A percentile compares a stretch with the other conserved stretches of the same genome.
Conservation (phyloP, 2,888 invertebrate genomes). For the Lysandra bellargus region DNA sequence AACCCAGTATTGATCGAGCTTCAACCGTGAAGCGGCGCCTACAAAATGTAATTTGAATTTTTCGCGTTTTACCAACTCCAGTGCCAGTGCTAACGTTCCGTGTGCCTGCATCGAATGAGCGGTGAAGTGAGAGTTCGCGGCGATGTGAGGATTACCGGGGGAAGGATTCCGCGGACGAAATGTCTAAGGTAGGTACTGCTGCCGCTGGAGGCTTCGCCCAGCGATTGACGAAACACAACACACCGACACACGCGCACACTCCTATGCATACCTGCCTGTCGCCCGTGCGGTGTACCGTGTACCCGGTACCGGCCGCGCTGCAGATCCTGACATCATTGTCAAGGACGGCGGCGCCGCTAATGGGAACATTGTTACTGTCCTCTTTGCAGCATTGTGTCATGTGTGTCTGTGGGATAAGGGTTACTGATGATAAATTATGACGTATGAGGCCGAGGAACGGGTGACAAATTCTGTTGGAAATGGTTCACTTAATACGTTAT, state of each 20-base stretch:
- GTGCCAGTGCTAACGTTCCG: slow-evolving; percentile 36
- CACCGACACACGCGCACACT: not conserved
- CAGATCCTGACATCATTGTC: slow-evolving; percentile 17
- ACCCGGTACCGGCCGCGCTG: not conserved
- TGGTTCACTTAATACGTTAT: not conserved
- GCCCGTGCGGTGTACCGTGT: not conserved
- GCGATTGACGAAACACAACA: not conserved
- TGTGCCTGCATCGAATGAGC: not conserved
- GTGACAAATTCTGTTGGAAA: not conserved
- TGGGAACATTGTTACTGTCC: not conserved
- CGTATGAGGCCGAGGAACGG: not conserved
- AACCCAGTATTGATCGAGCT: slow-evolving; percentile 74
- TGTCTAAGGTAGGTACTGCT: slow-evolving; percentile 68
- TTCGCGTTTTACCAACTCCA: slow-evolving; percentile 55
- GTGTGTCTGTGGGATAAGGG: not conserved
- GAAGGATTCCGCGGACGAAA: slow-evolving; percentile 54
- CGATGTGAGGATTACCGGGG: slow-evolving; percentile 48
- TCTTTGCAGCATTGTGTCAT: not conserved
- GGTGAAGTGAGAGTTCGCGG: slow-evolving; percentile 45
- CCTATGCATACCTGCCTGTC: not conserved
- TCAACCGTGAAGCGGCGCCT: slow-evolving; percentile 64
- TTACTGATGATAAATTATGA: no score
- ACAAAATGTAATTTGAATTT: slow-evolving; percentile 60
- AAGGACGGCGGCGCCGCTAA: slow-evolving; percentile 2
- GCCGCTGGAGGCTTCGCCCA: not conserved